Evolutionary conservation across 2,797 vertebrate genomes (phyloP), one percentile per base, ranked within the genome.

Genomic region (Mus spretus): DNA sequence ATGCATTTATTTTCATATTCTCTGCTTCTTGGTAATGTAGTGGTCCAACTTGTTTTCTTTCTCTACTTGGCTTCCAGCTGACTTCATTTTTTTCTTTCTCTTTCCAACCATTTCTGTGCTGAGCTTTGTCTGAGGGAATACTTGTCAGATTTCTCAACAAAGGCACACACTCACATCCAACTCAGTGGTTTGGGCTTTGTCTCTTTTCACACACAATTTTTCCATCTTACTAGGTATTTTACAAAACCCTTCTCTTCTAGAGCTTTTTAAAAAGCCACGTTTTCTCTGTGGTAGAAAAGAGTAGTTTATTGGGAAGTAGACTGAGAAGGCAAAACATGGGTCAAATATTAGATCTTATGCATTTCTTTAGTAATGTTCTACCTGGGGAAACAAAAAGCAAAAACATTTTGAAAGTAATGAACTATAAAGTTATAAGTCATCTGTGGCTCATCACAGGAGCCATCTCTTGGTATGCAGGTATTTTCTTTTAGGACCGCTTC

Each of bases 21-120:
- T 37, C 77, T 83, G 24, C 74, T 81, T 96, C 53, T 86, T 83
- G 61, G 89, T 61, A 89, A 92, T 19, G 59, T 57, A 84, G 37
- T 24, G 72, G 9, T 61, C 53, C 22, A 50, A 77, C 17, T 74
- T 90, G 59, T 55, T 78, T 88, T 59, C 24, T 61, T 93, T 87
- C 53, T 85, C 80, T 90, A 22, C 84, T 92, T 31, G 82, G 31
- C 22, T 95, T 93, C 92, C 65, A 81, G 1, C 2, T 72, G 74
- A 74, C 47, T 95, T 95, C 37, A 55, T 61, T 74, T 92, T 92
- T 84, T 93, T 74, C 77, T 89, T 44, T 59, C 61, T 7, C 10
- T 89, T 59, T 44, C 7, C 65, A 87, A 44, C 8, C 47, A 37
- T 50, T 78, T 94, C 87, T 80, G 75, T 89, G 57, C 50, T 14